Percentiles rank a stretch among this genome's conserved stretches.
Evolutionary conservation across 1,140 invertebrate genomes (phyloP).

Genomic region (Lepidotrigona ventralis): DNA sequence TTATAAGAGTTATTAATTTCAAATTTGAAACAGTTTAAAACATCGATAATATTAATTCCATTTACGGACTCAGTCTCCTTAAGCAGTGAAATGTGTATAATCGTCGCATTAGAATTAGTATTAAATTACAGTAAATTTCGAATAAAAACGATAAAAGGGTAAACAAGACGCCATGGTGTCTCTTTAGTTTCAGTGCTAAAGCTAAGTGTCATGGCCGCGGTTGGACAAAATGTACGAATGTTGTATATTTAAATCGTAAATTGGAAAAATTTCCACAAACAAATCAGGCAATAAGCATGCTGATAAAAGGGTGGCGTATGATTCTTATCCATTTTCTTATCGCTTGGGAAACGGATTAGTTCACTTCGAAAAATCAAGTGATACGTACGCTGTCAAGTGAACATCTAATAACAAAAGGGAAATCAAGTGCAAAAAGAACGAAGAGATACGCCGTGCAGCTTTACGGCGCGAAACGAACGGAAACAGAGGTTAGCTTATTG

Average conservation of each 20-base stretch:
- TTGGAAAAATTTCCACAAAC: conserved; percentile 7
- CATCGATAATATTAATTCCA: not conserved
- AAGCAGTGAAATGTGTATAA: not conserved
- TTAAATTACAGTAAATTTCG: not conserved
- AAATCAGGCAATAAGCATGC: conserved; percentile 22
- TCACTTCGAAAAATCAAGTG: too few species aligned
- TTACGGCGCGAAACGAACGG: conserved; percentile 7
- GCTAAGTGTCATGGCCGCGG: conserved; percentile 9
- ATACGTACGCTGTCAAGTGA: not conserved
- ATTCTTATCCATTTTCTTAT: conserved; percentile 44
- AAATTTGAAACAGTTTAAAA: not conserved
- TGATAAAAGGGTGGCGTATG: conserved; percentile 12
- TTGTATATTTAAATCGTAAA: not conserved
- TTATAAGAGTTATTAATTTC: too few species aligned
- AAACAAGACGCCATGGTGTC: conserved; percentile 21
- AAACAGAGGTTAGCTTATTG: conserved; percentile 49
- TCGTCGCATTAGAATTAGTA: not conserved
- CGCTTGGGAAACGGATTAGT: conserved; percentile 25
- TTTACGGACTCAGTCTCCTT: not conserved
- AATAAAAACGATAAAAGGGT: not conserved
- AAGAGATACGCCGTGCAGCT: conserved; percentile 6
- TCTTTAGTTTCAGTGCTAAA: conserved; percentile 5
- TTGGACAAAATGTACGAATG: not conserved
- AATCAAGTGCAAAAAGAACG: not conserved
- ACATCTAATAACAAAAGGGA: not conserved